Conservation (phyloP, 1,140 invertebrate species). For the Microplitis demolitor region DNA sequence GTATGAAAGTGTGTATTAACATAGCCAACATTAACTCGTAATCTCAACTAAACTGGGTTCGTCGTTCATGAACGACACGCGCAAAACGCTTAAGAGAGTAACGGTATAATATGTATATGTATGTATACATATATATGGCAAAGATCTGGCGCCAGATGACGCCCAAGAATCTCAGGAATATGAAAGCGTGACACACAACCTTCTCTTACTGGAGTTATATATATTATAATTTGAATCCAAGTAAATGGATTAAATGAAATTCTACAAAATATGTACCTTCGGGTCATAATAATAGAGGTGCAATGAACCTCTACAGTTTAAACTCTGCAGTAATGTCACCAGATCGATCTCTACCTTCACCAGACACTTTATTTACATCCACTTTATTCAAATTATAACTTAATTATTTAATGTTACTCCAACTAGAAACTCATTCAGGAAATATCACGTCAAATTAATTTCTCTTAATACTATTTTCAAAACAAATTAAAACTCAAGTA, state of each 20-base stretch:
- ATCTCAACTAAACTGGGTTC: background rate
- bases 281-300: too few relatives aligned
- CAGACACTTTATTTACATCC: too few relatives aligned
- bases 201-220: background rate
- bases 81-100: background rate
- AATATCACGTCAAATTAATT: too few relatives aligned
- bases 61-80: conserved; percentile 6
- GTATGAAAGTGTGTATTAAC: background rate
- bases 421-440: too few relatives aligned
- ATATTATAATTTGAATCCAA: conserved; percentile 23
- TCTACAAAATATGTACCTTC: background rate
- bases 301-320: too few relatives aligned
- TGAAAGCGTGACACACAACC: background rate
- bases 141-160: conserved; percentile 2
- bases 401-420: too few relatives aligned
- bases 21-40: conserved; percentile 12
- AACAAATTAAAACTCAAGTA: too few relatives aligned
- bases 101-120: background rate
- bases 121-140: too few relatives aligned
- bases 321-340: too few relatives aligned
- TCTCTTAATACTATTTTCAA: too few relatives aligned
- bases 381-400: too few relatives aligned
- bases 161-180: background rate
- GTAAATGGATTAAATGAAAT: conserved; percentile 27
- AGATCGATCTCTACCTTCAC: too few relatives aligned